phyloP scores from a whole-genome alignment of 2,888 invertebrate genomes.

The Meteorus cinctellus region DNA sequence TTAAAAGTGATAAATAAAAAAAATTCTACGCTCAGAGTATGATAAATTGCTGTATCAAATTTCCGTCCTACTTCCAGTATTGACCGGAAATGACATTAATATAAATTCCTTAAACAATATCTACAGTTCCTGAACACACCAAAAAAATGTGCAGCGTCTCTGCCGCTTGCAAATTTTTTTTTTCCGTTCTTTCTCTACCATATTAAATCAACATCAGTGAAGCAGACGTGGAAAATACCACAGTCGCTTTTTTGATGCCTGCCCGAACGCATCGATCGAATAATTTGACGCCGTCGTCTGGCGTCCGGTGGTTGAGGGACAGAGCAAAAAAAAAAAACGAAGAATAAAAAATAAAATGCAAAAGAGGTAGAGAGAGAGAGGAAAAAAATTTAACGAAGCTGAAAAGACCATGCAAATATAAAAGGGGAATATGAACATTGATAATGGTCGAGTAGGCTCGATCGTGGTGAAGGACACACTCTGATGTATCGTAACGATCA shows the following conservation, averaged over 20 bases:
- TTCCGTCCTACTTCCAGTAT: too few species aligned
- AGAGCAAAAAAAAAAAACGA: slow-evolving; percentile 10
- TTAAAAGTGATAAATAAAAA: too few species aligned
- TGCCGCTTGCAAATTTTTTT: neutral
- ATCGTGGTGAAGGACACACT: neutral
- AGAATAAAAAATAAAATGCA: slow-evolving; percentile 12
- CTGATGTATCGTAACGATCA: too few species aligned
- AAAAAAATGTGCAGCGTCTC: too few species aligned
- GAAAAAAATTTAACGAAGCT: slow-evolving; percentile 37
- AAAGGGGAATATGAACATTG: slow-evolving; percentile 1
- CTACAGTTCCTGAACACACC: too few species aligned
- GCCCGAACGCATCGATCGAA: slow-evolving; percentile 42
- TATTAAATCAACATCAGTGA: slow-evolving; percentile 8
- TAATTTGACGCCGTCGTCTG: slow-evolving; percentile 39
- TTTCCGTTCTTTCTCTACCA: neutral
- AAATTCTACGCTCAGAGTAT: too few species aligned
- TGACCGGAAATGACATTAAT: too few species aligned
- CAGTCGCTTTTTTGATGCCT: slow-evolving; percentile 39
- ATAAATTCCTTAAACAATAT: too few species aligned
- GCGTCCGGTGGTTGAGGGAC: slow-evolving; percentile 27
- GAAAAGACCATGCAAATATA: neutral
- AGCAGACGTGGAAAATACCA: slow-evolving; percentile 33
- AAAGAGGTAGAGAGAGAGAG: neutral
- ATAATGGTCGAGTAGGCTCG: slow-evolving; percentile 12
- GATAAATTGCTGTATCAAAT: too few species aligned